Evolutionary conservation across 37 sponge, comb jelly and placozoan genomes (phyloP), one percentile per base, ranked within the genome.

Genomic region (Diacarnus erythraeanus): DNA sequence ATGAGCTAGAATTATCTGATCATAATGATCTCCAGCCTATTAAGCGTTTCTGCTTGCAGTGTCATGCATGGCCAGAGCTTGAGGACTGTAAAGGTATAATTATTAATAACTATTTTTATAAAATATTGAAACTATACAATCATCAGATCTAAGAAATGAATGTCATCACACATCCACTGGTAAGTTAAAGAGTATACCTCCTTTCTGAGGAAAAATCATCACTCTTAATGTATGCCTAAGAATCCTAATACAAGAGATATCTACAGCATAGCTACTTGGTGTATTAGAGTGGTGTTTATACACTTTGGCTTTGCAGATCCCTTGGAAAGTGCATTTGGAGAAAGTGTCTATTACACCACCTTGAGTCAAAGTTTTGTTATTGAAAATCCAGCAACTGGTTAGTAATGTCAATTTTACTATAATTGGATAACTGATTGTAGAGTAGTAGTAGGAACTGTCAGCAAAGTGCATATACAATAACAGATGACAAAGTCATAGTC

Each of bases 61-160:
- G 61, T 60, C 27, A 60, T 60, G 23, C 61, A 26, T 60, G 61
- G 61, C 61, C 61, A 26, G 61, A 60, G 22, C 10, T 47, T 47
- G 51, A 47, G 51, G 51, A 47, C 6, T 15, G 12, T 12, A 47
- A 6, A 15, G 51, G 51, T 47, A 47, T 15, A 47, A 12, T n/a
- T n/a, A n/a, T n/a, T n/a, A n/a, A n/a, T n/a, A n/a, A n/a, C n/a
- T n/a, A n/a, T n/a, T n/a, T n/a, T n/a, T n/a, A n/a, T n/a, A n/a
- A n/a, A n/a, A n/a, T n/a, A n/a, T n/a, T n/a, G n/a, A n/a, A n/a
- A n/a, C n/a, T n/a, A n/a, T n/a, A n/a, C n/a, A n/a, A n/a, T n/a
- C n/a, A n/a, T n/a, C 51, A 47, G 51, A 47, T 12, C 51, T 47
- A 47, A 47, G 51, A 47, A 47, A 47, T 6, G 6, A 15, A 6